phyloP scores from a whole-genome alignment of 2,888 invertebrate species.

The Charanyca ferruginea region DNA sequence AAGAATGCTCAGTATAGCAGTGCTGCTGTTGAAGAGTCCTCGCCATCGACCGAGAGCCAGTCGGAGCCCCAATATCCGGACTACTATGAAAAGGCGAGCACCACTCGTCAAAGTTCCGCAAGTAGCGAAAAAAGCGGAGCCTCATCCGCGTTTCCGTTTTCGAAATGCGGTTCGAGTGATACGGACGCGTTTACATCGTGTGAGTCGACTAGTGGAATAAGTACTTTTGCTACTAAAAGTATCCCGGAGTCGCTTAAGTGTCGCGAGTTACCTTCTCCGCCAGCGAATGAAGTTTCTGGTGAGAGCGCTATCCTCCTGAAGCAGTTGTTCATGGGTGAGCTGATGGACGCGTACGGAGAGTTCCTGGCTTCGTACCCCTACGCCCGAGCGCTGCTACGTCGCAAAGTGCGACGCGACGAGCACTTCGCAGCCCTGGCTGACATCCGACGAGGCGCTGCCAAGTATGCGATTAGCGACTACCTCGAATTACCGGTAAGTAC shows the following conservation, averaged over 20 bases:
- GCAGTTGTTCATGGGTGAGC: slow-evolving; percentile 92
- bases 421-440: slow-evolving; percentile 93
- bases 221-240: slow-evolving; percentile 82
- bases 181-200: slow-evolving; percentile 87
- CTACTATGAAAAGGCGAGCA: slow-evolving; percentile 84
- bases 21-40: slow-evolving; percentile 83
- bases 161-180: slow-evolving; percentile 89
- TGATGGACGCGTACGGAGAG: slow-evolving; percentile 93
- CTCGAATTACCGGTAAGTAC: slow-evolving; percentile 93
- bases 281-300: slow-evolving; percentile 76
- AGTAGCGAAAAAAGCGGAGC: slow-evolving; percentile 88
- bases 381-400: slow-evolving; percentile 92
- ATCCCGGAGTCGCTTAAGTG: slow-evolving; percentile 82
- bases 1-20: slow-evolving; percentile 86
- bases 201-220: slow-evolving; percentile 87
- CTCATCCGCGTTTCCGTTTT: slow-evolving; percentile 89
- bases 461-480: slow-evolving; percentile 92
- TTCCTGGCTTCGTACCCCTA: slow-evolving; percentile 92
- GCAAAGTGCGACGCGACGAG: slow-evolving; percentile 92
- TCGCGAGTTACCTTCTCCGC: slow-evolving; percentile 84
- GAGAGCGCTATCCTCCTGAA: slow-evolving; percentile 87
- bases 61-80: slow-evolving; percentile 87
- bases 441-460: slow-evolving; percentile 92
- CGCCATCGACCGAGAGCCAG: slow-evolving; percentile 85
- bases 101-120: slow-evolving; percentile 86